Evolutionary conservation across 2,888 invertebrate genomes (phyloP), one percentile per base, ranked within the genome.

Genomic region (Drymonia ruficornis): DNA sequence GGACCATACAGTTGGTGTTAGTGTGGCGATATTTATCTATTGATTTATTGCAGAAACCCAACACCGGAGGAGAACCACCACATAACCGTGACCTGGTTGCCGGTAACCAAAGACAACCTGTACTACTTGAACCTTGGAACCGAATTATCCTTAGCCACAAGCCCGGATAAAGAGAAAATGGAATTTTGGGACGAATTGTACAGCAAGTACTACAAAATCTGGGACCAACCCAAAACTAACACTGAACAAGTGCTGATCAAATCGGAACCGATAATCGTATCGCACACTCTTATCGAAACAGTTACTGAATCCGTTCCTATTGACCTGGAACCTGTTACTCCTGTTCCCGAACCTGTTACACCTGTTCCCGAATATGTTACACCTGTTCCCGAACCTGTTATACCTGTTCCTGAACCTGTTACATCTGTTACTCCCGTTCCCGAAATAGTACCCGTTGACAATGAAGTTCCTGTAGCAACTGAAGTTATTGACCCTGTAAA

Each of bases 21-120:
- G n/a, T n/a, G n/a, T n/a, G n/a, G n/a, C n/a, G n/a, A n/a, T n/a
- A n/a, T n/a, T n/a, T n/a, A n/a, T n/a, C n/a, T n/a, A n/a, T n/a
- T n/a, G n/a, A n/a, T 36, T 36, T 6, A 13, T 81, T 80, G 4
- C 84, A 91, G 90, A 6, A 92, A 92, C 67, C 92, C 92, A 1
- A 92, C 92, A 0, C 91, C 91, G 0, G 91, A 91, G 1, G 84
- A 88, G 23, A 90, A 86, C 73, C 83, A 87, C 59, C 85, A 82
- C 71, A 63, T 92, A 4, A 84, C 84, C 0, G 82, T 90, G 0
- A 85, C 84, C 13, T 92, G 92, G 92, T 70, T 77, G 11, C 91
- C 92, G 0, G 87, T 87, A 8, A 84, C 84, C 13, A 86, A 84
- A 58, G 89, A 91, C 63, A 86, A 83, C 49, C 55, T 83, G 0